These are phyloP conservation scores for Osmerus eperlanus DNA, from an alignment of 2,113 vertebrate genomes.

Conservation along the genomic window DNA sequence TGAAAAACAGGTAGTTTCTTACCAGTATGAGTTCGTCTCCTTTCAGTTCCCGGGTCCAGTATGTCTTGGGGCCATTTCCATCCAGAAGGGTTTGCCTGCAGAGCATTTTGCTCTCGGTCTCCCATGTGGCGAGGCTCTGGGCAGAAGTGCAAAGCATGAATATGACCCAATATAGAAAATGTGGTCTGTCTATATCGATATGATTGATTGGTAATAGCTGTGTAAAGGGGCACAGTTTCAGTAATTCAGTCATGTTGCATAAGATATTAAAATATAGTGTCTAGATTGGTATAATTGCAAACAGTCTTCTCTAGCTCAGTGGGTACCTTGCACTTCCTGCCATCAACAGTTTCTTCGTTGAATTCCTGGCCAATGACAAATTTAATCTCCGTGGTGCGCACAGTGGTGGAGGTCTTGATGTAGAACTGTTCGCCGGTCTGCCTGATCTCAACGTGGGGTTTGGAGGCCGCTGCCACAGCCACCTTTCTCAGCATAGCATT, in stretches of 20 bases:
- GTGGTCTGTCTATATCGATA: too few species aligned
- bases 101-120: constrained; percentile 92
- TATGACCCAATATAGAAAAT: too few species aligned
- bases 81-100: constrained; percentile 91
- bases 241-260: too few species aligned
- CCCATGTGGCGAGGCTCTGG: constrained; percentile 94
- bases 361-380: constrained; percentile 92
- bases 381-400: constrained; percentile 94
- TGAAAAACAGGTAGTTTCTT: constrained; percentile 47
- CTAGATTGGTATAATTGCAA: too few species aligned
- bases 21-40: constrained; percentile 95
- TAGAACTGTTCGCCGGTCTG: constrained; percentile 94
- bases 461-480: constrained; percentile 88
- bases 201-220: too few species aligned
- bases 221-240: too few species aligned
- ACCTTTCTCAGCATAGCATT: constrained; percentile 94
- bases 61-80: constrained; percentile 88
- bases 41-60: constrained; percentile 91
- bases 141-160: constrained; percentile 23
- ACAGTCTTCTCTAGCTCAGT: too few species aligned
- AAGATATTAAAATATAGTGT: too few species aligned
- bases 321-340: constrained; percentile 91
- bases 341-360: constrained; percentile 94
- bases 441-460: constrained; percentile 93
- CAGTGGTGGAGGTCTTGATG: constrained; percentile 95